Base-by-base conservation (phyloP, 2,888 invertebrate genomes). In the Eupithecia exiguata region DNA sequence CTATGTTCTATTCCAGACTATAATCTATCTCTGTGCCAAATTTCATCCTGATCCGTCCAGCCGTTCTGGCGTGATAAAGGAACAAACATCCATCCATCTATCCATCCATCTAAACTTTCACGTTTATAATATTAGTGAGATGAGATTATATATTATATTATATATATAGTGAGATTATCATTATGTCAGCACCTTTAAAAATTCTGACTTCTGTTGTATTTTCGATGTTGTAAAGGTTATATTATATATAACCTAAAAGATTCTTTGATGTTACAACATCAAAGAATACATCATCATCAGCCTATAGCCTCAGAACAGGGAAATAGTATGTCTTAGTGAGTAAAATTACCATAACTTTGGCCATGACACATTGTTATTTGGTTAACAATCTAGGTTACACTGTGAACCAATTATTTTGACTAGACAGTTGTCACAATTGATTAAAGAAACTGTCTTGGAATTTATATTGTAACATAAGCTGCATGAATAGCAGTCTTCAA, bases 381-480 rank as follows among this genome's bases (percentile, higher is more conserved):
- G 21, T 58, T 58, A 25, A 58, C 12, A 25, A 58, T 58, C 21
- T 58, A 21, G 53, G 21, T 14, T 58, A 58, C 1, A 53, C 21
- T 5, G 53, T 53, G 21, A 53, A 58, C 58, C 58, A 53, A 53
- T 53, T 58, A 25, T 58, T 25, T 58, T 25, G 10, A 10, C 58
- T 25, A 58, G 62, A 62, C 62, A 35, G 30, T 35, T 30, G 25
- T 25, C 25, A 30, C 7, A 61, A 30, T 16, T 40, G 12, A 38
- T 46, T 70, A 70, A 49, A 68, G 71, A 62, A 69, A 75, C 14
- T n/a, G 65, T 43, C 62, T 72, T 67, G 69, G 72, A 69, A 72
- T 75, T 72, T 74, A 58, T 72, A 73, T 71, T 69, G 71, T 73
- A 76, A 65, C 74, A 63, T 71, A 78, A 74, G 70, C 76, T 69